Base-by-base conservation (phyloP, 92 coral and sea anemone genomes). In the Metridium senile region DNA sequence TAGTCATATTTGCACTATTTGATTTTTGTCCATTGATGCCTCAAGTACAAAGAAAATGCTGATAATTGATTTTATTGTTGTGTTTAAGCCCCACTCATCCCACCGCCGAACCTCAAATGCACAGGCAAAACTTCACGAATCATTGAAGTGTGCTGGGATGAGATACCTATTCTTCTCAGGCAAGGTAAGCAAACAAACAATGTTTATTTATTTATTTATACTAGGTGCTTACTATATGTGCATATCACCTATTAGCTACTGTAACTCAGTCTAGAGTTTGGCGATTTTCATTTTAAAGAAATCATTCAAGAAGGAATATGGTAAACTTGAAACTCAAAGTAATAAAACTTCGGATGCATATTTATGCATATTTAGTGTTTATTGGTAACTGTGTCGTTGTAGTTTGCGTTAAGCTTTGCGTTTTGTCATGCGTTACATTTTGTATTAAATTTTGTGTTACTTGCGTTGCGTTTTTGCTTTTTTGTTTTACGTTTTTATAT, bases 21-120 rank as follows among this genome's bases (percentile, higher is more conserved):
- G n/a, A n/a, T n/a, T n/a, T n/a, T n/a, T n/a, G n/a, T n/a, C n/a
- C n/a, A n/a, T n/a, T n/a, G n/a, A n/a, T n/a, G n/a, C n/a, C n/a
- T n/a, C n/a, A n/a, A n/a, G n/a, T n/a, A n/a, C n/a, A n/a, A n/a
- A n/a, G n/a, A n/a, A n/a, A n/a, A n/a, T n/a, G n/a, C n/a, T n/a
- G n/a, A n/a, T 4, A 26, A 1, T 26, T 43, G 23, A 26, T 16
- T 35, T 56, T 31, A 1, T 30, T 9, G 9, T 3, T 31, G 6
- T 63, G 32, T 11, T 28, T 13, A 30, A 77, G 82, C 51, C 6
- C 82, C 82, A 23, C 74, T 77, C 0, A 0, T 21, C 0, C 66
- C 82, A 6, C 82, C 82, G 23, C 82, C 82, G 20, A 33, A 77
- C 82, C 23, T 77, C 18, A 52, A 32, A 33, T 77, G 82, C 57